phyloP scores from a whole-genome alignment of 2,888 invertebrate species.

The Sinohyriopsis cumingii region DNA sequence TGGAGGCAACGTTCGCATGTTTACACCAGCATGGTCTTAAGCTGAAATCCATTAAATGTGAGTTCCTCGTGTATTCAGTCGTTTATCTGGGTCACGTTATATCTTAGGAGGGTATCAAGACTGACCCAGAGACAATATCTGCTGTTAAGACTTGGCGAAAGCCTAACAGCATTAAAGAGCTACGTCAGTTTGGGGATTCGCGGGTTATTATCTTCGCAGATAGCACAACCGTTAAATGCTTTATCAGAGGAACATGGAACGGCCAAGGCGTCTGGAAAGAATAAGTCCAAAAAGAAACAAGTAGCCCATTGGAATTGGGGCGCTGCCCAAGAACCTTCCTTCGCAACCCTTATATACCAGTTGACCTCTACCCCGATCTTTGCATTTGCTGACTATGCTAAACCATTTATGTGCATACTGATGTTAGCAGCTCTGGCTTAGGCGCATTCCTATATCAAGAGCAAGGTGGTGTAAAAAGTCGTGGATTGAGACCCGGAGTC shows the following conservation, averaged over 20 bases:
- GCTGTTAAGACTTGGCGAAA: slow-evolving; percentile 19
- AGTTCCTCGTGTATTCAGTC: slow-evolving; percentile 9
- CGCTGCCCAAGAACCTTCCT: not conserved
- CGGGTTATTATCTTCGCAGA: not conserved
- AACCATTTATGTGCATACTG: slow-evolving; percentile 8
- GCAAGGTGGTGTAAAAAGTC: not conserved
- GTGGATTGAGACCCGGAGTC: no score
- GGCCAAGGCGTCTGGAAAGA: no score
- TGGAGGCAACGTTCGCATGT: no score
- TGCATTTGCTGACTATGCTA: slow-evolving; percentile 8
- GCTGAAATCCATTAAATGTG: no score
- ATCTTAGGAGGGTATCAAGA: slow-evolving; percentile 16
- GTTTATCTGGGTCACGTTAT: slow-evolving; percentile 23
- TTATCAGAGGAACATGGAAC: no score
- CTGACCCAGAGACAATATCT: slow-evolving; percentile 2
- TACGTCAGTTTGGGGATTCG: not conserved
- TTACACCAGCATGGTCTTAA: no score
- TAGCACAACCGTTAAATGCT: not conserved
- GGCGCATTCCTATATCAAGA: slow-evolving; percentile 11
- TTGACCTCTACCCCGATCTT: slow-evolving; percentile 2
- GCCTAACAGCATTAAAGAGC: slow-evolving; percentile 13
- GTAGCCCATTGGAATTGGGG: not conserved
- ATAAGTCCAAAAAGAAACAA: no score
- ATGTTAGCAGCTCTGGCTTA: slow-evolving; percentile 13
- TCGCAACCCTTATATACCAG: not conserved